Conservation (phyloP, 2,888 invertebrate genomes). For the Calameuta pallipes region DNA sequence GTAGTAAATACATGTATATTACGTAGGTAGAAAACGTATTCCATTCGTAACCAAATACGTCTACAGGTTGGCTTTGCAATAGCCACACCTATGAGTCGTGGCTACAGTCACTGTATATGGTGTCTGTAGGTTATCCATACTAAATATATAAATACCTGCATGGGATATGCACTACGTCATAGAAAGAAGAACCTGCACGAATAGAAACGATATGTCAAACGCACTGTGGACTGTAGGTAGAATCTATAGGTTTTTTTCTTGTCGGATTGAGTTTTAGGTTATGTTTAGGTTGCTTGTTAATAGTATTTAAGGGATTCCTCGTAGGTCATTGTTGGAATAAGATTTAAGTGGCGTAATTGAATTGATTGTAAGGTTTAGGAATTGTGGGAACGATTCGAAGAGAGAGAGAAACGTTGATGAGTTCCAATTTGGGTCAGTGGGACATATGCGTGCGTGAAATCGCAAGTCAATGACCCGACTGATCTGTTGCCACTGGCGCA, state of each 20-base stretch:
- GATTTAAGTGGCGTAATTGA: not conserved
- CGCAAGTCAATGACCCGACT: conserved; percentile 59
- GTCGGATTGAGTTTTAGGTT: not conserved
- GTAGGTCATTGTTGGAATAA: not conserved
- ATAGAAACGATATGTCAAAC: not conserved
- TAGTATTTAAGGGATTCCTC: not conserved
- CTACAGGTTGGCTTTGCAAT: conserved; percentile 32
- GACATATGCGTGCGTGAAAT: conserved; percentile 59
- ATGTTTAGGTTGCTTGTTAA: not conserved
- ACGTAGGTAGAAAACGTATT: conserved; percentile 41
- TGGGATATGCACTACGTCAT: not conserved
- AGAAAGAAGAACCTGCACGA: not conserved
- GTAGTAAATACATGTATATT: not conserved
- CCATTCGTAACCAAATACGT: conserved; percentile 61
- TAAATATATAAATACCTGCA: not conserved
- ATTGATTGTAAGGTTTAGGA: not conserved
- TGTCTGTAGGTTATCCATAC: not conserved
- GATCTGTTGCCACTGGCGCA: conserved; percentile 30
- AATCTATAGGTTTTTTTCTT: not conserved
- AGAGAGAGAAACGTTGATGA: conserved; percentile 34
- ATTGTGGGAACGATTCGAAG: not conserved
- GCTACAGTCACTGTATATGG: not conserved
- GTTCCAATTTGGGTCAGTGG: conserved; percentile 58
- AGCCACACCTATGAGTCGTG: conserved; percentile 40
- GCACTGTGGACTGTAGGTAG: not conserved